phyloP scores from a whole-genome alignment of 2,888 invertebrate species.

The Chromoteleia sp. region DNA sequence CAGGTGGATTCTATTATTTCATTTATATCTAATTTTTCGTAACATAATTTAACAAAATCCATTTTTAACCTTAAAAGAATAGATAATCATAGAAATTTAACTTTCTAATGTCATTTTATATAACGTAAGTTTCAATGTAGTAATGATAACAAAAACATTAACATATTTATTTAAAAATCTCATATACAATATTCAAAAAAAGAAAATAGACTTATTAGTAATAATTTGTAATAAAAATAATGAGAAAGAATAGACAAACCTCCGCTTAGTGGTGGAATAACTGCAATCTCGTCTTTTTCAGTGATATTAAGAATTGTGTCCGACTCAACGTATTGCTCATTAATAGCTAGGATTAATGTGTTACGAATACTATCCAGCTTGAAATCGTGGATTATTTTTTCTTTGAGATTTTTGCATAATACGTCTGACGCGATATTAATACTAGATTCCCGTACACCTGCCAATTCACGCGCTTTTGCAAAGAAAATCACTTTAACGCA shows the following conservation, averaged over 20 bases:
- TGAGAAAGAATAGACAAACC: conserved; percentile 87
- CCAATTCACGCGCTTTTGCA: conserved; percentile 94
- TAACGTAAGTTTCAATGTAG: not conserved
- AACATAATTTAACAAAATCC: conserved; percentile 88
- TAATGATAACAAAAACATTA: not conserved
- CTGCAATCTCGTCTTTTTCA: conserved; percentile 92
- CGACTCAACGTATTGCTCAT: conserved; percentile 90
- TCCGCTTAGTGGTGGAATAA: conserved; percentile 97
- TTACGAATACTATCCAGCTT: conserved; percentile 89
- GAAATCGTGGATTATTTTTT: conserved; percentile 87
- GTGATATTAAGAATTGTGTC: conserved; percentile 86
- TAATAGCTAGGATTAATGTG: conserved; percentile 92
- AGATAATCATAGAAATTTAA: not conserved
- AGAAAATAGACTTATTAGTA: too few relatives aligned
- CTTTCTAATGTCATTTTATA: not conserved
- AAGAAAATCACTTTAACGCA: conserved; percentile 92
- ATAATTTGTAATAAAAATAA: too few relatives aligned
- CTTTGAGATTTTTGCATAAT: conserved; percentile 87
- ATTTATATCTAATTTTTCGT: conserved; percentile 89
- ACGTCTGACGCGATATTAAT: conserved; percentile 86
- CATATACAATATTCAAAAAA: too few relatives aligned
- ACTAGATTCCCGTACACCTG: conserved; percentile 87
- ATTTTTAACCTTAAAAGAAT: conserved; percentile 79
- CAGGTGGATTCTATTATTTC: conserved; percentile 88
- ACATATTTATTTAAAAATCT: too few relatives aligned